Base-by-base conservation (phyloP, 2,113 vertebrate genomes). In the Cyprinodon tularosa region DNA sequence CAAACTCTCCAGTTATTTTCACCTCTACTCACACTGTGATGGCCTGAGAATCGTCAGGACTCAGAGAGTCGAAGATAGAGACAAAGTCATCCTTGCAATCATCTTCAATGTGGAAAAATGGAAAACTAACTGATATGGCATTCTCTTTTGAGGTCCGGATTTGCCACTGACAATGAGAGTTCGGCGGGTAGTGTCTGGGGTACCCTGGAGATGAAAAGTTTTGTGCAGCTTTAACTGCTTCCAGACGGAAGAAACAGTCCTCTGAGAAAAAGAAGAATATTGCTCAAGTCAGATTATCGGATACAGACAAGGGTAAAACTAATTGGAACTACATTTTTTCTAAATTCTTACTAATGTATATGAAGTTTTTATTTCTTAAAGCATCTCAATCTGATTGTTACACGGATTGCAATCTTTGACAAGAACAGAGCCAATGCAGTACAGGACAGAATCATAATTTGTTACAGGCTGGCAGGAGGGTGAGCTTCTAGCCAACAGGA, bases 121-220 rank as follows among this genome's bases (percentile, higher is more conserved):
- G 77, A 72, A 95, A 95, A 29, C 36, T 61, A 53, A 95, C 74
- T 14, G 53, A 60, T 69, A 95, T 93, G 73, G 62, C 62, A 0
- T 79, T 68, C 17, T 74, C 22, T 38, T 66, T 60, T 0, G 89
- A 61, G 9, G 93, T 72, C 10, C 95, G 86, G 74, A 95, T 95
- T 80, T 95, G 94, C 95, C 95, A 95, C 86, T 94, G 94, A 84
- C 94, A 95, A 38, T 92, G 89, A 13, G 86, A 72, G n/a, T 62
- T 44, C 1, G 80, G 0, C 0, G 91, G 86, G 78, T 95, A 94
- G 9, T n/a, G 64, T 0, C 0, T 0, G 2, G 94, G 93, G 76
- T 84, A 93, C 0, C 89, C 91, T 1, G 93, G 94, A 38, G 94
- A 95, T 0, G 14, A 0, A 74, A 95, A 94, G 0, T 0, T 62